Base-by-base conservation (phyloP, 2,888 invertebrate genomes). In the Euzophera pinguis region DNA sequence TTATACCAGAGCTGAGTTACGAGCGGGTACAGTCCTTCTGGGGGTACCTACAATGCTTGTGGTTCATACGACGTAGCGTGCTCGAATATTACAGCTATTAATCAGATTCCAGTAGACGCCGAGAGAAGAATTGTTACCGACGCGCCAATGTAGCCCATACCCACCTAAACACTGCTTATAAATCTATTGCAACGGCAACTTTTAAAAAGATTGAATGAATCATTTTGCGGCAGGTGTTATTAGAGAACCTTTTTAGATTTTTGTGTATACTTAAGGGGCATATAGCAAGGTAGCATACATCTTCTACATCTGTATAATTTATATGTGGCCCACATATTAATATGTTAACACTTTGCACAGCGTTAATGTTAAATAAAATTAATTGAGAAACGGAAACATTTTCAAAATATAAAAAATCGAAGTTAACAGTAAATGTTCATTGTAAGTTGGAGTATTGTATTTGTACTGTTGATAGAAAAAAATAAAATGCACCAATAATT, bases 81-180 rank as follows among this genome's bases (percentile, higher is more conserved):
- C 78, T 60, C 74, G 73, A 81, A 82, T 84, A 85, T 84, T 84
- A 70, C 80, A 65, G 78, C 79, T 79, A 86, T 87, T 85, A 84
- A 86, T 87, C 83, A 83, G 81, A 72, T 81, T 78, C 73, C 70
- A 62, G 59, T 54, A 63, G 54, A 60, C 62, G 73, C 63, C 61
- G 59, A 56, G 67, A 66, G 77, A 82, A 82, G 78, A 83, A 84
- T 78, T 73, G 75, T 68, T 29, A 7, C 69, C 71, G 37, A 57
- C 60, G 55, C 59, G 58, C 66, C 48, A 49, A 39, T 29, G 38
- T 49, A 39, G 12, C 49, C 49, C 3, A 9, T 12, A 12, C n/a
- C 27, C 29, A 14, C 41, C 42, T n/a, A 34, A 29, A 39, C 7
- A 49, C 13, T 38, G 13, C 48, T 48, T 27, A 48, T 48, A 37